Evolutionary conservation across 2,888 invertebrate genomes (phyloP).

Genomic region (Macrosoma leucophasiata): DNA sequence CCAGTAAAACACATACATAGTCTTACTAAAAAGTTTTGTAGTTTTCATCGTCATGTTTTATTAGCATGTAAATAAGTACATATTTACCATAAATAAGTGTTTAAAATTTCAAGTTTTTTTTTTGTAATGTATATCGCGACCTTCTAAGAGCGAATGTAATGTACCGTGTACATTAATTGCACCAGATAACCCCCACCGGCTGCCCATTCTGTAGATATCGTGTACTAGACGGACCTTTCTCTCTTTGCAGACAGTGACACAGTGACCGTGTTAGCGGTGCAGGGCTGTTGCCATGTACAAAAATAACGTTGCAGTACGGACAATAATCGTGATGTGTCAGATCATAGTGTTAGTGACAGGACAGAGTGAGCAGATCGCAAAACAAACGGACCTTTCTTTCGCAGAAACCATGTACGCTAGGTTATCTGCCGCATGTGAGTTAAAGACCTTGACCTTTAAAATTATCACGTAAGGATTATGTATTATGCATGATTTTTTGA

Average conservation of each 20-base stretch:
- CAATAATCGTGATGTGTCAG: slow-evolving; percentile 36
- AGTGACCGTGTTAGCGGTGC: slow-evolving; percentile 65
- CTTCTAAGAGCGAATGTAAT: slow-evolving; percentile 30
- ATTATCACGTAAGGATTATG: no score
- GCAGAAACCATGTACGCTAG: slow-evolving; percentile 59
- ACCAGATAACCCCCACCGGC: slow-evolving; percentile 58
- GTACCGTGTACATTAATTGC: slow-evolving; percentile 38
- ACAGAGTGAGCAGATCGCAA: slow-evolving; percentile 24
- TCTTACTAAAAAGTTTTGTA: no score
- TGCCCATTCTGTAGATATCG: slow-evolving; percentile 31
- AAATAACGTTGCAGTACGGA: slow-evolving; percentile 36
- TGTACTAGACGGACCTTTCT: slow-evolving; percentile 54
- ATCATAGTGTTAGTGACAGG: slow-evolving; percentile 28
- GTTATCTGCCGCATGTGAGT: slow-evolving; percentile 67
- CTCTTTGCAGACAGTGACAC: slow-evolving; percentile 61
- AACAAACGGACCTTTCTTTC: slow-evolving; percentile 45
- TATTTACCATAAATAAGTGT: no score
- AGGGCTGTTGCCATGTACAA: slow-evolving; percentile 61
- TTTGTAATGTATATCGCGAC: no score
- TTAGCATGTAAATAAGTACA: no score
- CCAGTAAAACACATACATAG: no score
- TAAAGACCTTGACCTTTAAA: slow-evolving; percentile 25
- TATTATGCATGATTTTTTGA: no score
- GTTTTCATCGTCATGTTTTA: no score
- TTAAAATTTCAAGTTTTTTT: no score